Base-by-base conservation (phyloP, 2,888 invertebrate species). In the Lycocerus yunnanus region DNA sequence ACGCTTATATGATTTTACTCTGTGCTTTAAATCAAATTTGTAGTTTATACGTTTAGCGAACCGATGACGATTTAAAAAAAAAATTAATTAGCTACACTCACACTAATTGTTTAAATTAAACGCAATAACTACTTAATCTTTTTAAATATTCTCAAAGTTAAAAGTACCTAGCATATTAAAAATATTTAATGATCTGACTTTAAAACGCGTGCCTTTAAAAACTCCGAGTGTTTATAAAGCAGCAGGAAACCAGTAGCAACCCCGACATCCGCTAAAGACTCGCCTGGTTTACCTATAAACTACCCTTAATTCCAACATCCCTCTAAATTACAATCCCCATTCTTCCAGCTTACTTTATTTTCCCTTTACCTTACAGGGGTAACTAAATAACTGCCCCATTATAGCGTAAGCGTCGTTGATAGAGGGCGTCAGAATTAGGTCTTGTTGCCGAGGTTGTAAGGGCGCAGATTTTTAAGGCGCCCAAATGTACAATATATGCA, bases 281-380 rank as follows among this genome's bases (percentile, higher is more conserved):
- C 84, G 85, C 80, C 86, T 85, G 86, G 86, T 87, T 87, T 86
- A 87, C 87, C 87, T 88, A 88, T 88, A 88, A 88, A 88, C 87
- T 87, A 87, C 87, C 88, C 87, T 87, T 88, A 88, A 88, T 88
- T 86, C 87, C 86, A 83, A 87, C 88, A 88, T 87, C 87, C 88
- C 87, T 87, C 88, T 88, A 87, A 88, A 88, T 88, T 88, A 87
- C 87, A 87, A 86, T 86, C 87, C 87, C 87, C 85, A 87, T 87
- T 87, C 87, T 87, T 88, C 85, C 85, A 84, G 85, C 86, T 86
- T 86, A 86, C 86, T 86, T 87, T 87, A 86, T 87, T 86, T 86
- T 85, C 85, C 85, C 86, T 85, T 84, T 84, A 84, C 83, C 84
- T 82, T 80, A 74, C 82, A 81, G 84, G 85, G 85, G 85, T 85